Evolutionary conservation across 2,888 invertebrate species (phyloP), one percentile per base, ranked within the genome.

Genomic region (Luperina testacea): DNA sequence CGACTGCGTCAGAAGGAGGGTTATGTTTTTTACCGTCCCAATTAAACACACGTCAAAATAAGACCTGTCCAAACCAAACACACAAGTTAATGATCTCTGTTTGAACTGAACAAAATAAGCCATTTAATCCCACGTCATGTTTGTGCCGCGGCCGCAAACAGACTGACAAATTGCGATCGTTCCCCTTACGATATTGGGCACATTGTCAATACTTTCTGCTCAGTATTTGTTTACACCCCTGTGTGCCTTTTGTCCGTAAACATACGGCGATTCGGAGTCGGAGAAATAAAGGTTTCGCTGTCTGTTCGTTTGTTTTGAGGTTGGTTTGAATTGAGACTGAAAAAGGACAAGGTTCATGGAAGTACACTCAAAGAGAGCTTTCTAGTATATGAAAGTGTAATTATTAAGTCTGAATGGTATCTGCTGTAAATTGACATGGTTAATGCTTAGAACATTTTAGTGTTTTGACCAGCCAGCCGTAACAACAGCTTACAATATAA

Each of bases 151-250:
- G 82, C 61, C 80, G 51, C 82, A 80, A 84, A 88, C 86, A 88
- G 61, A 82, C 89, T 79, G 78, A 81, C 89, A 75, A 80, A 88
- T 85, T 84, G 86, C 83, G 69, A 73, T 77, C 81, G 78, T 64
- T 72, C 75, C 89, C 84, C 88, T 81, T 80, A 83, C 81, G 72
- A 86, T 89, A 89, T 90, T 88, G 90, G 87, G 68, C 76, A 48
- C 78, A 81, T 72, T 82, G 87, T 88, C 84, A 88, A 87, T 80
- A 85, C 80, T 75, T 80, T 76, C 69, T 72, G 61, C 48, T 63
- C 72, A 74, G 72, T 89, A 75, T 90, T 89, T 89, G 83, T 77
- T 81, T 74, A 81, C 77, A 72, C 81, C 81, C 86, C 81, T 61
- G 70, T 78, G 74, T 67, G 85, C 64, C 77, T 87, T 84, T 89